Percentiles rank a stretch among this genome's conserved stretches.
These are phyloP conservation scores for Semaprochilodus insignis DNA, from an alignment of 2,797 vertebrate genomes.

Conservation along the genomic window DNA sequence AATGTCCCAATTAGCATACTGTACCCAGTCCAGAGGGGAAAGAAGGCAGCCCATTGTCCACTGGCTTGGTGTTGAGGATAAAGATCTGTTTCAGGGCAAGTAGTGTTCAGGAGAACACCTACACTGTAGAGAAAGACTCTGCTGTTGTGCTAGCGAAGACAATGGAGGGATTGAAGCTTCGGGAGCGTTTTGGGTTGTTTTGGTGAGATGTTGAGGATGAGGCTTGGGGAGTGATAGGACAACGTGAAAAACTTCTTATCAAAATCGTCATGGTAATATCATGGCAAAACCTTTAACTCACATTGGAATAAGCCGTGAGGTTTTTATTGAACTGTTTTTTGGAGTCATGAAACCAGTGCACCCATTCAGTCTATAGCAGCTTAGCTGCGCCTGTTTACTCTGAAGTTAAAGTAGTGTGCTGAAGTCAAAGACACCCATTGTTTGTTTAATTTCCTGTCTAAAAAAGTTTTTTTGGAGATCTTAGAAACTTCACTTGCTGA, in stretches of 20 bases:
- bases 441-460: too few species aligned
- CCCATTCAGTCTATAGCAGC: too few species aligned
- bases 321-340: too few species aligned
- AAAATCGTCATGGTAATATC: too few species aligned
- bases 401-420: too few species aligned
- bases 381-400: too few species aligned
- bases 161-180: slow-evolving; percentile 38
- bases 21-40: slow-evolving; percentile 34
- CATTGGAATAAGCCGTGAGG: too few species aligned
- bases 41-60: slow-evolving; percentile 36
- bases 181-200: not conserved
- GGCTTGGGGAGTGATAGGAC: not conserved
- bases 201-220: not conserved
- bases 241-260: not conserved
- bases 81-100: slow-evolving; percentile 52
- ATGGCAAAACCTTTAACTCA: too few species aligned
- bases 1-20: slow-evolving; percentile 25
- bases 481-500: too few species aligned
- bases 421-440: too few species aligned
- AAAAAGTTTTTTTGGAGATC: too few species aligned
- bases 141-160: slow-evolving; percentile 60
- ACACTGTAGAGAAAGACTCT: slow-evolving; percentile 59
- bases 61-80: slow-evolving; percentile 37
- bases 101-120: slow-evolving; percentile 63
- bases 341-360: too few species aligned